A percentile compares a stretch with the other conserved stretches of the same genome.
Conservation (phyloP, 2,888 invertebrate genomes). For the Mesorhabditis belari region DNA sequence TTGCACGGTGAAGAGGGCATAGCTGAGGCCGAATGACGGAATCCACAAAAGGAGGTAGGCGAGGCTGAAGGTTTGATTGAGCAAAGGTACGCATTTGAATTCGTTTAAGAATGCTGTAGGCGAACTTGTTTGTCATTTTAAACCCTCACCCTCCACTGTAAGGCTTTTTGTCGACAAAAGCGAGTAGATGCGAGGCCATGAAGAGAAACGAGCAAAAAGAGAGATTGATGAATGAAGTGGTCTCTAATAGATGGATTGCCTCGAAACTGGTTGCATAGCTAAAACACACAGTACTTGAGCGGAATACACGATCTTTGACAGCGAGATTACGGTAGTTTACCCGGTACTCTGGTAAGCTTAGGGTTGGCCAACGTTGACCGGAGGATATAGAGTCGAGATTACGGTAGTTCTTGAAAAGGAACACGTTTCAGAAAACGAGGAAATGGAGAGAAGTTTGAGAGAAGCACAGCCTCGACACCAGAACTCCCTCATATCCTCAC, state of each 20-base stretch:
- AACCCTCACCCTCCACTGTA: neutral
- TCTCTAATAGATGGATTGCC: neutral
- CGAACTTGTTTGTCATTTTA: neutral
- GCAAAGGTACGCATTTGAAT: no score
- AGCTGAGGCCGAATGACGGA: neutral
- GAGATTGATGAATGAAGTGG: neutral
- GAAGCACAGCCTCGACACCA: no score
- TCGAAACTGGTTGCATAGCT: neutral
- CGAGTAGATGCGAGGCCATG: neutral
- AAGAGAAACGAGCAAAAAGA: neutral
- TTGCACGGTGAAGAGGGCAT: neutral
- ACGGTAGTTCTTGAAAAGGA: no score
- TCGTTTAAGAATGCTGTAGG: neutral
- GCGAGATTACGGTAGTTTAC: no score
- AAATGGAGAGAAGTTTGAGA: no score
- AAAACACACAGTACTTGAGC: neutral
- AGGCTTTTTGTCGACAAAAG: neutral
- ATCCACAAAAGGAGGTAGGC: neutral
- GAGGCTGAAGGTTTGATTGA: neutral
- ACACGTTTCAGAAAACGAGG: no score
- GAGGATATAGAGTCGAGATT: no score
- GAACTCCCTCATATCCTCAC: neutral
- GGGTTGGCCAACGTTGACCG: no score
- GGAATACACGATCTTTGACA: no score
- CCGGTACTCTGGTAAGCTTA: no score